Evolutionary conservation across 2,888 invertebrate genomes (phyloP).

Genomic region (Leptinotarsa juncta): DNA sequence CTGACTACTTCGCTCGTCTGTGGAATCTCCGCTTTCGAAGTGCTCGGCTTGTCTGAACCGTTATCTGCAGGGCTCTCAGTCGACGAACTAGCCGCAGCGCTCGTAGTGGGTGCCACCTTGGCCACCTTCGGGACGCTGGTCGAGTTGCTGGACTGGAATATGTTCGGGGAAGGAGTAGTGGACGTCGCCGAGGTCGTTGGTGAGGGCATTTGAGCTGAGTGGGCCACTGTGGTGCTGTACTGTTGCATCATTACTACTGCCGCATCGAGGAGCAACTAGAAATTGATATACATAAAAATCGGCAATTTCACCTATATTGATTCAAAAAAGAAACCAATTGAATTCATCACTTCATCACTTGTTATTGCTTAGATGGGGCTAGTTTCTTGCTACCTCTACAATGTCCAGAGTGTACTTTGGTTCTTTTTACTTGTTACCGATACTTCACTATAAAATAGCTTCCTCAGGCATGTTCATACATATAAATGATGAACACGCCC

Average conservation of each 20-base stretch:
- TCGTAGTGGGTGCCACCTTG: slow-evolving; percentile 40
- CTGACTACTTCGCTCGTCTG: slow-evolving; percentile 29
- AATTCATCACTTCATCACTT: neutral
- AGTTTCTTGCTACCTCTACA: too few relatives aligned
- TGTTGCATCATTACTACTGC: slow-evolving; percentile 95
- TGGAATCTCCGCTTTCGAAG: slow-evolving; percentile 21
- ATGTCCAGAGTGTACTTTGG: too few relatives aligned
- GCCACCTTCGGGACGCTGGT: slow-evolving; percentile 38
- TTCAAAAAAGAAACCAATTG: too few relatives aligned
- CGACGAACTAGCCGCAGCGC: slow-evolving; percentile 28
- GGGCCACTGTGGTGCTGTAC: slow-evolving; percentile 79
- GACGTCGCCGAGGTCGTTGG: slow-evolving; percentile 54
- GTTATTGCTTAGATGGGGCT: neutral
- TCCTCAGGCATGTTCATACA: too few relatives aligned
- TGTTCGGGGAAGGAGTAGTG: neutral
- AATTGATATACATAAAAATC: neutral
- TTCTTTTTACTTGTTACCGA: too few relatives aligned
- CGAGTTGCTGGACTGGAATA: slow-evolving; percentile 6
- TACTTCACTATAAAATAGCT: too few relatives aligned
- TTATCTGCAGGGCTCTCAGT: slow-evolving; percentile 11
- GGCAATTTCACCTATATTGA: neutral
- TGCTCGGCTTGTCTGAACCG: slow-evolving; percentile 30
- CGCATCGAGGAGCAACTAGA: slow-evolving; percentile 85
- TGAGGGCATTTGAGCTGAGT: slow-evolving; percentile 60
- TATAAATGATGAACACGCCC: too few relatives aligned